Evolutionary conservation across 2,797 vertebrate species (phyloP), one percentile per base, ranked within the genome.

Genomic region (Spondyliosoma cantharus): DNA sequence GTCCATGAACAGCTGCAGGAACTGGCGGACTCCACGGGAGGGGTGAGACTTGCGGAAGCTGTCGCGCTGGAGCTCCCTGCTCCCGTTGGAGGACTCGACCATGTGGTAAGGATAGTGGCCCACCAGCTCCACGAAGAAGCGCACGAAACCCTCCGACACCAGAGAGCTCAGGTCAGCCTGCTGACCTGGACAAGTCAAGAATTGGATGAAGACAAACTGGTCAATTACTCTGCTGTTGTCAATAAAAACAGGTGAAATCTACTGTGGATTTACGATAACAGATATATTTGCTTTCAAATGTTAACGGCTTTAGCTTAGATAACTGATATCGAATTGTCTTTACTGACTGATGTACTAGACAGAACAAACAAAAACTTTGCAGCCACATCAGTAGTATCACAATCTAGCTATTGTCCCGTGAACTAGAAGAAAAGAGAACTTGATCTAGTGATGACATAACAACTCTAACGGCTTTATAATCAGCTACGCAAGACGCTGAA

Each of bases 1-100:
- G 27, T 98, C 97, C 98, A 99, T 98, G 93, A 99, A 99, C 87
- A 97, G 94, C 88, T 97, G 97, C 87, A 99, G 94, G 89, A 99
- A 97, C 80, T 96, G 96, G 6, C 97, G 96, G 8, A 96, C 96
- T 0, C 93, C 96, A 0, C 96, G 95, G 0, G 98, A 99, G 1
- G 94, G 95, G 48, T 98, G 98, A 6, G 95, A 96, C 45, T 97
- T 98, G 4, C 96, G 94, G 91, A 99, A 99, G 8, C 85, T 93
- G 4, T 99, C 97, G 8, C 97, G 94, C 91, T 97, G 97, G 64
- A 99, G 96, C 62, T 96, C 94, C 5, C 96, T 91, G 85, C 93
- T 90, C 13, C 90, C 92, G 2, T 93, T 93, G 1, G 96, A 94
- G 7, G 96, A 92, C 80, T 97, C 96, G 0, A 83, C 90, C 95